phyloP scores from a whole-genome alignment of 2,113 vertebrate genomes.

The Microtus montanus region DNA sequence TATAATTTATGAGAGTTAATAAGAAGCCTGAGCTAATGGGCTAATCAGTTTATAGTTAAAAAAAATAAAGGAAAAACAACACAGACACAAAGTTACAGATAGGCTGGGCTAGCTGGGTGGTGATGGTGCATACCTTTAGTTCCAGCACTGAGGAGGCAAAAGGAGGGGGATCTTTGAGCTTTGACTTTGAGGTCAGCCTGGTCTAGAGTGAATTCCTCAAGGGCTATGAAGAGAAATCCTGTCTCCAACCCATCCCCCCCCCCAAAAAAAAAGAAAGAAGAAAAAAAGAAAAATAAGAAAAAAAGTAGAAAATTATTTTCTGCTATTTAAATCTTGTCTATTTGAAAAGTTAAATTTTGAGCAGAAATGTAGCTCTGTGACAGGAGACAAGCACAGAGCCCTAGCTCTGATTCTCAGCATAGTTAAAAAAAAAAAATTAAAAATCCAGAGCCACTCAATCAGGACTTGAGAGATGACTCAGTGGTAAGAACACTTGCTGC shows the following conservation, averaged over 20 bases:
- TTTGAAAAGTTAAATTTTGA: slow-evolving; percentile 5
- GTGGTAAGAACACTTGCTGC: neutral
- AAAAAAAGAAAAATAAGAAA: neutral
- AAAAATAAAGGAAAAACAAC: too few relatives aligned
- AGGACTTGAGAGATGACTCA: neutral
- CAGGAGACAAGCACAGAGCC: neutral
- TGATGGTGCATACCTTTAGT: neutral
- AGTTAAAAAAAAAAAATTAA: neutral
- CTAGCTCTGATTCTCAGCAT: neutral
- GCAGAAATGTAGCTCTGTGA: neutral
- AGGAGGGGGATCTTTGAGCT: neutral
- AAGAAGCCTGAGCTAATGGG: too few relatives aligned
- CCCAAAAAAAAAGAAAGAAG: neutral
- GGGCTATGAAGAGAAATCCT: neutral
- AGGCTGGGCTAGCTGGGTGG: neutral
- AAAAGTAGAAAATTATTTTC: neutral
- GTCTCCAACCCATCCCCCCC: neutral
- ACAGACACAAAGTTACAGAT: too few relatives aligned
- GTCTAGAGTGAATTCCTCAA: neutral
- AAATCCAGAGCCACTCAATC: neutral
- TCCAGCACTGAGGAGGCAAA: neutral
- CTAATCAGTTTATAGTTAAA: too few relatives aligned
- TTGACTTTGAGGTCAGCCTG: neutral
- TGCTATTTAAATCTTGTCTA: neutral
- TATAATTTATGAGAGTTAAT: too few relatives aligned